Conservation (phyloP, 1,140 invertebrate species). For the Macrotrachela quadricornifera region DNA sequence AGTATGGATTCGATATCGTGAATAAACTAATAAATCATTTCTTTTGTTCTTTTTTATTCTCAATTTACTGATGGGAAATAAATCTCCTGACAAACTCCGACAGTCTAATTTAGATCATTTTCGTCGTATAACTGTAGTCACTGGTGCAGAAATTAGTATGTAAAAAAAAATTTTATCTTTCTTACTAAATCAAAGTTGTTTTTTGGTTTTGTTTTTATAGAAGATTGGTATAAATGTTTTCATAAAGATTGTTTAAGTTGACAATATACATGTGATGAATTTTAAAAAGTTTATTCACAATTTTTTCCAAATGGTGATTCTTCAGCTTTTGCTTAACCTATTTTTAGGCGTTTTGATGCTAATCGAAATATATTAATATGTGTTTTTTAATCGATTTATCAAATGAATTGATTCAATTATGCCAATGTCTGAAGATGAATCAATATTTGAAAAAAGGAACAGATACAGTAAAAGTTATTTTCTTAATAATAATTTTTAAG, state of each 20-base stretch:
- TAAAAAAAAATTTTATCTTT: no score
- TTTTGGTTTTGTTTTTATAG: no score
- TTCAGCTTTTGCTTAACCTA: conserved; percentile 5
- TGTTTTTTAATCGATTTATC: conserved; percentile 68
- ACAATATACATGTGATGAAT: background rate
- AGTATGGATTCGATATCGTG: no score
- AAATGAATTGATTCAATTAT: conserved; percentile 96
- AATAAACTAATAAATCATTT: no score
- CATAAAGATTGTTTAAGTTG: conserved; percentile 7
- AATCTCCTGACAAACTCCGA: no score
- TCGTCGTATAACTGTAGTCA: no score
- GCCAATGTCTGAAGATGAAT: conserved; percentile 97
- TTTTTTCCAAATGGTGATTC: conserved; percentile 6
- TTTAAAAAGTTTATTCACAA: conserved; percentile 6
- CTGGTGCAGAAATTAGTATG: no score
- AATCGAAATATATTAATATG: conserved; percentile 14
- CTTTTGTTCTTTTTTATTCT: no score
- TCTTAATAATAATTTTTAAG: conserved; percentile 85
- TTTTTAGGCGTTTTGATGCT: conserved; percentile 8
- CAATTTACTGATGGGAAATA: no score
- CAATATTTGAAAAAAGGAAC: conserved; percentile 89
- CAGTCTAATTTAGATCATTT: no score
- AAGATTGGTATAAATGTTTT: conserved; percentile 9
- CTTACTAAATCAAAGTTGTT: no score
- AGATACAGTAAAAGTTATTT: conserved; percentile 73